Evolutionary conservation across 1,140 invertebrate genomes (phyloP), one percentile per base, ranked within the genome.

Genomic region (Drosophila melanica): DNA sequence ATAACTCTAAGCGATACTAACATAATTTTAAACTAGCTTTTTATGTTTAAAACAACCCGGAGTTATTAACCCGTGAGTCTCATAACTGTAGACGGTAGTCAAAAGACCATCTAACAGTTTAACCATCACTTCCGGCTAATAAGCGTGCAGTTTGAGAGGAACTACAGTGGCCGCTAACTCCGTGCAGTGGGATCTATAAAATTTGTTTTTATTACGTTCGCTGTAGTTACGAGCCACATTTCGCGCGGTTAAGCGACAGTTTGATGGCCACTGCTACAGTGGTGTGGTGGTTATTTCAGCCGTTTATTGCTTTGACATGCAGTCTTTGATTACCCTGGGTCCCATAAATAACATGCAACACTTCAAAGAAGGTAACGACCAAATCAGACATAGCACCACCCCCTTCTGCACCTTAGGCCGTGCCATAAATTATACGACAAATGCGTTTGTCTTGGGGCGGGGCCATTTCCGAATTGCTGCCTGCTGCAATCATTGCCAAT

Each of bases 391-490:
- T 73, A 63, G 58, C 71, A 75, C 57, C 71, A 72, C 67, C 64
- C 71, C 60, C 55, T 2, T 71, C 69, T 10, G 42, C 62, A 51
- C 55, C 63, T 50, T 20, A 59, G 63, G 55, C 66, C 55, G 37
- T 71, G 79, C 82, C 79, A 87, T 87, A 87, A 87, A 87, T 87
- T 87, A 87, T 87, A 87, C 82, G 82, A 87, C 82, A 87, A 87
- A 87, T 82, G 82, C 82, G 79, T 87, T 87, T 87, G 84, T 81
- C 82, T 81, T 87, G 67, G 53, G 75, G 77, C 60, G 57, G 44
- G 39, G 35, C 69, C 79, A 59, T 81, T 71, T 78, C 64, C 64
- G 68, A 50, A 71, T 57, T 12, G 4, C 65, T 84, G 81, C 81
- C 80, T 72, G 77, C 60, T 81, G 84, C 82, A 86, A 87, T 86